Percentiles rank a stretch among this genome's conserved stretches.
Evolutionary conservation across 2,113 vertebrate species (phyloP).

Genomic region (Orcinus orca): DNA sequence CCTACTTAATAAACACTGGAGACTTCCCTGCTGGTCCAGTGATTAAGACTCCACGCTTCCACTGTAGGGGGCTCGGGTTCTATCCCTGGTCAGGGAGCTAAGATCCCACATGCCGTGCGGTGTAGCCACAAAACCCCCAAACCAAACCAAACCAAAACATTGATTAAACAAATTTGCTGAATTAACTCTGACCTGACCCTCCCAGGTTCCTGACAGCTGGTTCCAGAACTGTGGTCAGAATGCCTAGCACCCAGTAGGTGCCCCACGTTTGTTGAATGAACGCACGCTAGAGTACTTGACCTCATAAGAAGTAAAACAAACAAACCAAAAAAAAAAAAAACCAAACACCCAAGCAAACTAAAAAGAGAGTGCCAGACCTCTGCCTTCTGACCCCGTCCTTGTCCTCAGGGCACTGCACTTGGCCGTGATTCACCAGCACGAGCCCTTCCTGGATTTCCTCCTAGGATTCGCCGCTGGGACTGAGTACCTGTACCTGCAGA

Average conservation of each 20-base stretch:
- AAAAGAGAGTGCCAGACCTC: not conserved
- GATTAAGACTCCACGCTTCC: not conserved
- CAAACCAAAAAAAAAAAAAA: no score
- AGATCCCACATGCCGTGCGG: not conserved
- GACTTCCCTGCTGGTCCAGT: not conserved
- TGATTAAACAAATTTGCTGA: not conserved
- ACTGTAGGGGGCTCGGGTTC: not conserved
- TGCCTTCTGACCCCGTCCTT: not conserved
- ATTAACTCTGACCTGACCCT: not conserved
- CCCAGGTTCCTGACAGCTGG: not conserved
- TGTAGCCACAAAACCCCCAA: not conserved
- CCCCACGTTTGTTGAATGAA: not conserved
- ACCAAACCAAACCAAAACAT: not conserved
- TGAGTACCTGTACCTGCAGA: constrained; percentile 86
- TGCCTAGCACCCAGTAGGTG: not conserved
- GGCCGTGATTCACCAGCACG: constrained; percentile 86
- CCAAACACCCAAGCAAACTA: not conserved
- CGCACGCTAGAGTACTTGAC: not conserved
- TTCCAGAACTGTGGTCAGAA: not conserved
- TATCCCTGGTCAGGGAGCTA: not conserved
- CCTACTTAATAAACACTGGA: not conserved
- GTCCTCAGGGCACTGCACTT: constrained; percentile 83
- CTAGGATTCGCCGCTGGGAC: constrained; percentile 78
- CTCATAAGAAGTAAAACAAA: not conserved
- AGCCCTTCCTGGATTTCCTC: constrained; percentile 83